phyloP scores from a whole-genome alignment of 2,888 invertebrate species.

The Drosophila putrida region DNA sequence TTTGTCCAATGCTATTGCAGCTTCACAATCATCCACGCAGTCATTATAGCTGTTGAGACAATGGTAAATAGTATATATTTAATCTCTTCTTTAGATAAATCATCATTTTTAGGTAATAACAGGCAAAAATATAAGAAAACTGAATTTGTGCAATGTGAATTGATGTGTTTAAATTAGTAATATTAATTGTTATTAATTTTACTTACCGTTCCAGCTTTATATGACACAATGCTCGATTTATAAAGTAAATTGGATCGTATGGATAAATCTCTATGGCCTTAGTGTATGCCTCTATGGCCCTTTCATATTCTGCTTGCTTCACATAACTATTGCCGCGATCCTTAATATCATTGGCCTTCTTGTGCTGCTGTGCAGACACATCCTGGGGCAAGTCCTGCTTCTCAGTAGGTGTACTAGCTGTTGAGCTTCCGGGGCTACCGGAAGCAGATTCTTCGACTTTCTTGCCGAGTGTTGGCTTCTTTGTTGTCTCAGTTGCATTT shows the following conservation, averaged over 20 bases:
- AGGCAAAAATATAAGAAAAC: too few species aligned
- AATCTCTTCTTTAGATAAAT: too few species aligned
- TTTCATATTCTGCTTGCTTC: slow-evolving; percentile 91
- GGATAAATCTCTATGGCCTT: slow-evolving; percentile 94
- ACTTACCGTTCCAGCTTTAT: slow-evolving; percentile 92
- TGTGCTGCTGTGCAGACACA: slow-evolving; percentile 65
- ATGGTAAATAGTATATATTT: neutral
- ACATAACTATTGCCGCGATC: slow-evolving; percentile 93
- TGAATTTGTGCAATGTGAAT: too few species aligned
- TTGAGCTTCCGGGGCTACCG: slow-evolving; percentile 44
- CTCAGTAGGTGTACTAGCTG: slow-evolving; percentile 68
- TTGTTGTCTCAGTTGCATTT: slow-evolving; percentile 6
- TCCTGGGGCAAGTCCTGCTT: slow-evolving; percentile 70
- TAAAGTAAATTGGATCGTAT: slow-evolving; percentile 92
- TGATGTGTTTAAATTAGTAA: too few species aligned
- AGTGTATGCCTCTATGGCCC: slow-evolving; percentile 94
- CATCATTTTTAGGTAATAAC: too few species aligned
- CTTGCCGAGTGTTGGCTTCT: neutral
- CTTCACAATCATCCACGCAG: slow-evolving; percentile 90
- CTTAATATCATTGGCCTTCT: slow-evolving; percentile 81
- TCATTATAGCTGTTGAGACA: slow-evolving; percentile 64
- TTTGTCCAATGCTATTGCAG: slow-evolving; percentile 91
- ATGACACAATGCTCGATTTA: slow-evolving; percentile 95
- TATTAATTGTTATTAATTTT: slow-evolving; percentile 52
- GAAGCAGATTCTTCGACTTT: neutral